phyloP scores from a whole-genome alignment of 2,888 invertebrate species.

The Mythimna impura region DNA sequence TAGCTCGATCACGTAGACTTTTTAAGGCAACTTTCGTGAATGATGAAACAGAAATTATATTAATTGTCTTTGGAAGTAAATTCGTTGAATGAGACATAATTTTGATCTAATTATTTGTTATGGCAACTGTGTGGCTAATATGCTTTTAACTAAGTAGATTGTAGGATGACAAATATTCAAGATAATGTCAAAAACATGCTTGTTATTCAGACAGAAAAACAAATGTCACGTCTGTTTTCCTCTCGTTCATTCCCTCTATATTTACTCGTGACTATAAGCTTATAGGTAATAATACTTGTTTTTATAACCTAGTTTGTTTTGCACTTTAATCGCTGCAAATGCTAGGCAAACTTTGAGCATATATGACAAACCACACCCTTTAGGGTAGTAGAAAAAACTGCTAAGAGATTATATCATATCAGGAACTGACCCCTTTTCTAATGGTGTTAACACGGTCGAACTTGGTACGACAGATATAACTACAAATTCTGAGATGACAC shows the following conservation, averaged over 20 bases:
- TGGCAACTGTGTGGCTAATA: background rate
- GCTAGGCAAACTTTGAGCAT: constrained; percentile 3
- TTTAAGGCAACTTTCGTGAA: background rate
- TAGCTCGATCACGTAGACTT: constrained; percentile 22
- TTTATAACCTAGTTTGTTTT: background rate
- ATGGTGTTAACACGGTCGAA: too few relatives aligned
- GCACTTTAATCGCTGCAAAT: constrained; percentile 6
- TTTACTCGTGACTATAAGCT: too few relatives aligned
- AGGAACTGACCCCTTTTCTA: too few relatives aligned
- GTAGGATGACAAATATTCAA: background rate
- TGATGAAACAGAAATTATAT: constrained; percentile 6
- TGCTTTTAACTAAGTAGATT: background rate
- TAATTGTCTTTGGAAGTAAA: background rate
- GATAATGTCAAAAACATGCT: background rate
- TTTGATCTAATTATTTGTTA: background rate
- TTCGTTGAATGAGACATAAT: background rate
- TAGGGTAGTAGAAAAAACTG: background rate
- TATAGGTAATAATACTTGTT: background rate
- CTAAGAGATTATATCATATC: too few relatives aligned
- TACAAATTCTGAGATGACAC: too few relatives aligned
- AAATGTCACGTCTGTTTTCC: background rate
- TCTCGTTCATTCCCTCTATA: background rate
- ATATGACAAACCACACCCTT: constrained; percentile 9
- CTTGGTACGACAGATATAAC: too few relatives aligned
- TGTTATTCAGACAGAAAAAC: constrained; percentile 8